Percentiles rank a stretch among this genome's conserved stretches.
phyloP scores from a whole-genome alignment of 1,140 invertebrate species.

The Mercenaria mercenaria region DNA sequence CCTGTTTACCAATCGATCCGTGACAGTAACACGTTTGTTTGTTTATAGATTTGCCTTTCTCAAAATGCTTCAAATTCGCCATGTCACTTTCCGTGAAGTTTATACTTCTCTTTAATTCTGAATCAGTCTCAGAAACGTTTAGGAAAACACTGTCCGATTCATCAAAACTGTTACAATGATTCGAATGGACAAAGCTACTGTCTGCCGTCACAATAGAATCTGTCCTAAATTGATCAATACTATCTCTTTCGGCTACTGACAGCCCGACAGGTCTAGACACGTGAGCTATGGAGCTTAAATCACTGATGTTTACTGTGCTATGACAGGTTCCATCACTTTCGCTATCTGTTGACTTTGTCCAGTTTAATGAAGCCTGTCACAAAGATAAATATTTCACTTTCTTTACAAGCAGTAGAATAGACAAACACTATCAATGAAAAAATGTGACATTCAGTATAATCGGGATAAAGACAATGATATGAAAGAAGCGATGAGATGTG shows the following conservation, averaged over 20 bases:
- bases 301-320: conserved; percentile 45
- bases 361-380: conserved; percentile 54
- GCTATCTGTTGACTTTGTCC: conserved; percentile 57
- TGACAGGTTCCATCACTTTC: background rate
- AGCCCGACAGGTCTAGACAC: conserved; percentile 19
- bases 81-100: background rate
- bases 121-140: background rate
- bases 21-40: conserved; percentile 9
- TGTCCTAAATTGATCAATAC: background rate
- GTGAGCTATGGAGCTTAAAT: conserved; percentile 20
- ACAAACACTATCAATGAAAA: no score
- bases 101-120: background rate
- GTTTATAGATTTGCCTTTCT: background rate
- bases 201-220: background rate
- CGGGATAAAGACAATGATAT: no score
- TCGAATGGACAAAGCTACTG: background rate
- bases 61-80: background rate
- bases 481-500: no score
- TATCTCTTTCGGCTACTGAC: conserved; percentile 19
- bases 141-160: background rate
- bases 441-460: no score
- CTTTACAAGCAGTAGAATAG: no score
- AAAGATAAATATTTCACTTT: no score
- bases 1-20: conserved; percentile 16
- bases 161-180: background rate